Base-by-base conservation (phyloP, 2,888 invertebrate species). In the Meliscaeva auricollis region DNA sequence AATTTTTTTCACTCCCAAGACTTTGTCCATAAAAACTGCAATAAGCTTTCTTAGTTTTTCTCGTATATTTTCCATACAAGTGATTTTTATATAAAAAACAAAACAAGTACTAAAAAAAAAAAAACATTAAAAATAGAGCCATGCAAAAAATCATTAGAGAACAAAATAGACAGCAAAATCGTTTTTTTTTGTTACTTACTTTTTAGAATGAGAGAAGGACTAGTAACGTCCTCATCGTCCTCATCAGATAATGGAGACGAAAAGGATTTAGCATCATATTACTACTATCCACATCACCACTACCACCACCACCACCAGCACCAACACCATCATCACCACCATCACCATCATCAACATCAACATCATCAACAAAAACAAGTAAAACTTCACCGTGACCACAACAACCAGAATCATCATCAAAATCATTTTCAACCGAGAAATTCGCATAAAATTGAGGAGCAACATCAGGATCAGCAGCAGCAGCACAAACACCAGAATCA, bases 161-260 rank as follows among this genome's bases (percentile, higher is more conserved):
- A 32, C 9, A 54, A 17, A 56, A 32, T 35, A 77, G 46, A 62
- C 48, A 41, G 73, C 54, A 75, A 85, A 56, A 68, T 66, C 41
- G 77, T 85, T 87, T 74, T 75, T 74, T 77, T 62, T 76, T 84
- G 76, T 38, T 87, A 46, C 72, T 77, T 81, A 81, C 81, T 72
- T 87, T 87, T 77, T 88, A 88, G 88, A 87, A 87, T 87, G 72
- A 87, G 77, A 81, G 80, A 87, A 79, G 87, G 66, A 74, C 76
- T 80, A 30, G 68, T 81, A 44, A 22, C 78, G 77, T 85, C 82
- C 64, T 76, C 87, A 58, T 84, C 87, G 87, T 85, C 82, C 77
- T 87, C 87, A 82, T 84, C 87, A 70, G 69, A 78, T 30, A 70
- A 87, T 87, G 82, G 78, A 52, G 77, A 87, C 77, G 82, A 87